phyloP scores from a whole-genome alignment of 2,797 vertebrate species.

The Balearica regulorum region DNA sequence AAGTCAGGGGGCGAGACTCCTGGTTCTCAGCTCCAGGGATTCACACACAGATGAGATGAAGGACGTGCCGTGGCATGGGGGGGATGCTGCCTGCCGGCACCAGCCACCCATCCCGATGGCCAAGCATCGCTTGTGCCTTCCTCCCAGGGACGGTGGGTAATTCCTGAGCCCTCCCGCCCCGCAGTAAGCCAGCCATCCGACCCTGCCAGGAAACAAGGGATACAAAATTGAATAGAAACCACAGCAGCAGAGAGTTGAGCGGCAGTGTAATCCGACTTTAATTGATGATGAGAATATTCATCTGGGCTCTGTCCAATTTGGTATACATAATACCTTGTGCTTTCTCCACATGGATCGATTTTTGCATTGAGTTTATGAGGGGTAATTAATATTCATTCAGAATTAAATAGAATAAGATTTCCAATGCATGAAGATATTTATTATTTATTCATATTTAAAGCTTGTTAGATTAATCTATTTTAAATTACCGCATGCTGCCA shows the following conservation, averaged over 20 bases:
- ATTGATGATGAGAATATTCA: not conserved
- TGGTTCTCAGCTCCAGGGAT: accelerated
- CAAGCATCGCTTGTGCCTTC: not conserved
- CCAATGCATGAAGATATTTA: constrained; percentile 29
- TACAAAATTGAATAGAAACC: not conserved
- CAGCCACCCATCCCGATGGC: accelerated
- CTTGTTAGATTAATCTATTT: constrained; percentile 49
- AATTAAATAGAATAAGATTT: not conserved
- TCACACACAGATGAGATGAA: accelerated
- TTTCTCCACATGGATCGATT: not conserved
- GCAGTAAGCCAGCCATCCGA: not conserved
- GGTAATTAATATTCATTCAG: not conserved
- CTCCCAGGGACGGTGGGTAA: not conserved
- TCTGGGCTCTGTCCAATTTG: not conserved
- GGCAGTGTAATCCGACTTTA: not conserved
- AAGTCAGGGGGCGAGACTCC: not conserved
- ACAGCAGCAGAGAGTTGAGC: not conserved
- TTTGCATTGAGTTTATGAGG: not conserved
- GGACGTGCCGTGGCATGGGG: accelerated
- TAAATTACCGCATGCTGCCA: constrained; percentile 34
- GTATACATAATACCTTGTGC: not conserved
- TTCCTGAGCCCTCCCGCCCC: not conserved
- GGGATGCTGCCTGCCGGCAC: not conserved
- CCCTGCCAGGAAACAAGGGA: not conserved
- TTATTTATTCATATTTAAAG: constrained; percentile 52